Evolutionary conservation across 2,113 vertebrate species (phyloP).

Genomic region (Aphelocoma coerulescens): DNA sequence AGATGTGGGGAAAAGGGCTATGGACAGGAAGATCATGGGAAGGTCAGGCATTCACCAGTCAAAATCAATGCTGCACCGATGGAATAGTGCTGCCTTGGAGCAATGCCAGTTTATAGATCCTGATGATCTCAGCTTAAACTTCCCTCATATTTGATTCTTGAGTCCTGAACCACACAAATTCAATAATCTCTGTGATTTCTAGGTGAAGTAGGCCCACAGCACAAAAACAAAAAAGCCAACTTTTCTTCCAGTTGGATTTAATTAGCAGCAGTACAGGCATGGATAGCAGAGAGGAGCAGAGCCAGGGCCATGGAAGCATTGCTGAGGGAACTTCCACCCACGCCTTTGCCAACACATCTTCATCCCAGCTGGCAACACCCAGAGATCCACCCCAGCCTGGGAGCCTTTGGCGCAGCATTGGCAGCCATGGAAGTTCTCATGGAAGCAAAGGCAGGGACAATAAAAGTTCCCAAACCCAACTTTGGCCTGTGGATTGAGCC

Average conservation of each 20-base stretch:
- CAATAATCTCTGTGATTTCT: not conserved
- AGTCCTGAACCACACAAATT: not conserved
- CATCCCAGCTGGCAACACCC: not conserved
- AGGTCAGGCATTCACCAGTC: not conserved
- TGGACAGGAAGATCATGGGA: rapidly evolving
- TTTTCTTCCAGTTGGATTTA: not conserved
- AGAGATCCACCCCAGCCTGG: not conserved
- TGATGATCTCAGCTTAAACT: not conserved
- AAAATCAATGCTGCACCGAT: rapidly evolving
- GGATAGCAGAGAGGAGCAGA: not conserved
- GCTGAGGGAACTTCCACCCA: not conserved
- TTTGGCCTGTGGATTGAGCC: not conserved
- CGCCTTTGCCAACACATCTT: not conserved
- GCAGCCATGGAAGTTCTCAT: not conserved
- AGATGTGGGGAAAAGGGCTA: not conserved
- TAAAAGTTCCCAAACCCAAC: not conserved
- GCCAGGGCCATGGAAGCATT: not conserved
- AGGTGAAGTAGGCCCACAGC: not conserved
- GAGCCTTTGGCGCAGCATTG: not conserved
- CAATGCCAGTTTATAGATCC: not conserved
- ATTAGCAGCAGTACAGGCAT: not conserved
- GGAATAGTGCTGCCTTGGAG: not conserved
- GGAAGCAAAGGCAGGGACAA: not conserved
- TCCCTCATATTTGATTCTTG: not conserved
- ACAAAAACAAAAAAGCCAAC: not conserved